Conservation (phyloP, 2,888 invertebrate species). For the Xanthia togata region DNA sequence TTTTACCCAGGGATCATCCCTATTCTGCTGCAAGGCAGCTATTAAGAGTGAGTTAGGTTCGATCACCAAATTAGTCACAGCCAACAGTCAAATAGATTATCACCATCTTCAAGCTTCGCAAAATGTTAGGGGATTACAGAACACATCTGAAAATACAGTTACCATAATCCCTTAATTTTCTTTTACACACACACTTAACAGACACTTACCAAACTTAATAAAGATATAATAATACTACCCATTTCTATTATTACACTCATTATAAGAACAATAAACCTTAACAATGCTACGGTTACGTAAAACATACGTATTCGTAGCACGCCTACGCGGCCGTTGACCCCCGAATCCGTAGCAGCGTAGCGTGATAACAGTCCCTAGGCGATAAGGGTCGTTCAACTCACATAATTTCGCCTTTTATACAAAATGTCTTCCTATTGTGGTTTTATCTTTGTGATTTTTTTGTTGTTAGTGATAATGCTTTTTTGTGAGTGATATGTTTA, state of each 20-base stretch:
- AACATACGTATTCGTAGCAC: constrained; percentile 65
- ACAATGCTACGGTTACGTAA: constrained; percentile 46
- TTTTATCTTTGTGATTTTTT: constrained; percentile 27
- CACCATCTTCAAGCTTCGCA: too few species aligned
- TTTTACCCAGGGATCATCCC: too few species aligned
- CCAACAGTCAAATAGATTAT: too few species aligned
- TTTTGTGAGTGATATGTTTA: not conserved
- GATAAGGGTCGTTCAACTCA: constrained; percentile 72
- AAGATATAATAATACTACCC: too few species aligned
- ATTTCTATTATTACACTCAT: not conserved
- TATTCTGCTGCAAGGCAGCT: too few species aligned
- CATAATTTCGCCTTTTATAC: constrained; percentile 31
- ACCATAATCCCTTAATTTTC: too few species aligned
- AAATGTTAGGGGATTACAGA: not conserved
- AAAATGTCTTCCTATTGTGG: constrained; percentile 45
- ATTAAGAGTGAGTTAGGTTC: too few species aligned
- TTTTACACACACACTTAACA: too few species aligned
- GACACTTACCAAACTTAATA: too few species aligned
- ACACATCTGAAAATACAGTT: not conserved
- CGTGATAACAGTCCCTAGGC: constrained; percentile 68
- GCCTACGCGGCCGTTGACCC: constrained; percentile 74
- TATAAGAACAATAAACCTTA: constrained; percentile 2
- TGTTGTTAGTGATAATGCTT: not conserved
- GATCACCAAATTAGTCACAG: too few species aligned
- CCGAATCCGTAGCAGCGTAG: constrained; percentile 73